Base-by-base conservation (phyloP, 2,113 vertebrate species). In the Psilopsiagon aurifrons region DNA sequence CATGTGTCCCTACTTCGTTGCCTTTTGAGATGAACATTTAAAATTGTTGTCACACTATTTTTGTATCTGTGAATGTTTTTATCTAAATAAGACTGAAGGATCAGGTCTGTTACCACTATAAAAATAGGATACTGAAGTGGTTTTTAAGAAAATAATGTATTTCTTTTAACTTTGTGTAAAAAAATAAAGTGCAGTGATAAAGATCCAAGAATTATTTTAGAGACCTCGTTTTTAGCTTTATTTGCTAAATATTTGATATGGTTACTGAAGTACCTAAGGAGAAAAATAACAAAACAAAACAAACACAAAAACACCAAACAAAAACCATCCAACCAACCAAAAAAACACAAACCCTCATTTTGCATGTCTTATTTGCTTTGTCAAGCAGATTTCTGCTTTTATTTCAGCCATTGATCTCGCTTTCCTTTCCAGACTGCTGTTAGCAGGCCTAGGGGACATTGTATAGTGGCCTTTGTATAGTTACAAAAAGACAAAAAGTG, bases 341-440 rank as follows among this genome's bases (percentile, higher is more conserved):
- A 63, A 29, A 7, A 1, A 4, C 16, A n/a, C 13, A 63, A 1
- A 0, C 2, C 5, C 35, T 67, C 1, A 4, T 51, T 82, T 90
- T 63, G 55, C 17, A 33, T 62, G 41, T 13, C 82, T 29, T 17
- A 23, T 54, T 92, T 92, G 12, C 29, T 54, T 76, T 94, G 33
- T 91, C 57, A 82, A 59, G 66, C 29, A 87, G 39, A 52, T 91
- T 6, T 6, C 18, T 81, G 7, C 47, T 71, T 23, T 57, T 35
- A 39, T 75, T 39, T 91, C 43, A 71, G 66, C 62, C 78, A 29
- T 14, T 85, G 35, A 41, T 68, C 84, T 79, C 52, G 2, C 67
- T 94, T 85, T 90, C n/a, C n/a, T 75, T 60, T 77, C 68, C 73
- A 76, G 60, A 23, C 41, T 74, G 2, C n/a, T 69, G 6, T 67